Evolutionary conservation across 35 echinoderm and acorn worm genomes (phyloP).

Genomic region (Ptychodera flava): DNA sequence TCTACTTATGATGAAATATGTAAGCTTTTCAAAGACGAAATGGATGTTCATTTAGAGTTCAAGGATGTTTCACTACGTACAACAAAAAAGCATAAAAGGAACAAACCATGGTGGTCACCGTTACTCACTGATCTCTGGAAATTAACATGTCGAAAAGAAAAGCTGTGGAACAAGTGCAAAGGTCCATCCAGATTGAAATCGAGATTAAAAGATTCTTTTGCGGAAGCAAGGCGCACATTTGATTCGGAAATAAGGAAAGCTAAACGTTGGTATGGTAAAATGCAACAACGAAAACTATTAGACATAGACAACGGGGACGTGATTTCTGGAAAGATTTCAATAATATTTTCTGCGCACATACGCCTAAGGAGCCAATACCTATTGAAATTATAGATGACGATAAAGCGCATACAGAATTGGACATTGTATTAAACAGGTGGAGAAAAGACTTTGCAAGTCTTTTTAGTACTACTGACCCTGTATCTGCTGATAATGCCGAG

Average conservation of each 20-base stretch:
- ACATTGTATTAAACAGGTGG: background rate
- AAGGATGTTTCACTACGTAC: background rate
- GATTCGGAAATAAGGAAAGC: background rate
- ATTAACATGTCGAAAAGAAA: background rate
- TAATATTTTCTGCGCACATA: background rate
- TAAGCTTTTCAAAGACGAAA: background rate
- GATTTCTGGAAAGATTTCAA: slow-evolving; percentile 1
- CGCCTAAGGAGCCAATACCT: background rate
- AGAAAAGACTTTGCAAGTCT: background rate
- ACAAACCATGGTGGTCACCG: background rate
- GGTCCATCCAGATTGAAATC: background rate
- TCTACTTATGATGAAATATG: background rate
- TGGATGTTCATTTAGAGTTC: background rate
- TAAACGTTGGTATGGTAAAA: background rate
- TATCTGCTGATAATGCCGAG: background rate
- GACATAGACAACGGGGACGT: background rate
- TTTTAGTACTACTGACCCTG: background rate
- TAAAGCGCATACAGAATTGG: background rate
- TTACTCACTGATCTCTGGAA: background rate
- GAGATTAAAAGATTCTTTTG: background rate
- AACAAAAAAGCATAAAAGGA: background rate
- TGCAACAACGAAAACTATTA: background rate
- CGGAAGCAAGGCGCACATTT: background rate
- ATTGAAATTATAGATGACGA: background rate
- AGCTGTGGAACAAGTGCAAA: background rate